phyloP scores from a whole-genome alignment of 2,888 invertebrate genomes.

The Orthonychiurus folsomi region DNA sequence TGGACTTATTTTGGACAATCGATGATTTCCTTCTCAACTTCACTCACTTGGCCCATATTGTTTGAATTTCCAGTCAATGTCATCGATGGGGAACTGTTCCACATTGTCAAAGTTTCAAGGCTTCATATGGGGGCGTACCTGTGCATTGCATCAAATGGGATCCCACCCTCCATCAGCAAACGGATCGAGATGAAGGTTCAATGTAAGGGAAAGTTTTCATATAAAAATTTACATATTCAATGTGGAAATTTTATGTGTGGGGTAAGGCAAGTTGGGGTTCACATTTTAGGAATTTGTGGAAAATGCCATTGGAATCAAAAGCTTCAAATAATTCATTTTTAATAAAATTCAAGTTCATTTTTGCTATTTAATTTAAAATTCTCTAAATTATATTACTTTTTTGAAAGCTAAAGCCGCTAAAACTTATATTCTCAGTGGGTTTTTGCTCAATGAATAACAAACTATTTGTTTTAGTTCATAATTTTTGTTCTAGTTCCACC shows the following conservation, averaged over 20 bases:
- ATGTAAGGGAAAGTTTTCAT: conserved; percentile 41
- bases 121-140: conserved; percentile 87
- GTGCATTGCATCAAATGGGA: conserved; percentile 57
- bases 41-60: too few species aligned
- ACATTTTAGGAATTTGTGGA: too few species aligned
- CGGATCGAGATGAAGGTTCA: conserved; percentile 58
- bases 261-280: too few species aligned
- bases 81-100: conserved; percentile 75
- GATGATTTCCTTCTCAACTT: background rate
- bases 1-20: background rate
- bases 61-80: conserved; percentile 61
- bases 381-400: too few species aligned
- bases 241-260: background rate
- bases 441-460: background rate
- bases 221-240: conserved; percentile 2
- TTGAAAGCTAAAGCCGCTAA: too few species aligned
- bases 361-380: too few species aligned
- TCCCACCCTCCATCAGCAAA: conserved; percentile 49
- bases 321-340: too few species aligned
- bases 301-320: too few species aligned
- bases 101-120: conserved; percentile 77
- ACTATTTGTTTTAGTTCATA: background rate
- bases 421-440: background rate
- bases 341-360: too few species aligned
- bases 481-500: conserved; percentile 66